These are phyloP conservation scores for Ditula angustiorana DNA, from an alignment of 2,888 invertebrate genomes.

Conservation along the genomic window DNA sequence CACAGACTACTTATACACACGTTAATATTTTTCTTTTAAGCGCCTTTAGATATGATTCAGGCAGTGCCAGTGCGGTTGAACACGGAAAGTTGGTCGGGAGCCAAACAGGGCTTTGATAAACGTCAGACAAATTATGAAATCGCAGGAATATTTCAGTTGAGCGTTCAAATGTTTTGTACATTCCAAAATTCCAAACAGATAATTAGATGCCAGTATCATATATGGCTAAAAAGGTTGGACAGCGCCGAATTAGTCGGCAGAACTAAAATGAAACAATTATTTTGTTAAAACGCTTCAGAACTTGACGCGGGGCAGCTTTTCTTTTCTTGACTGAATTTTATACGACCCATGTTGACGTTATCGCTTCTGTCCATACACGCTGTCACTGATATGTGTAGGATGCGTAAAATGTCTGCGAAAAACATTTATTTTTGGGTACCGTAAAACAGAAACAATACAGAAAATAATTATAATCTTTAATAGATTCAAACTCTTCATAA, in stretches of 20 bases:
- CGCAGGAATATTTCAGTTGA: slow-evolving; percentile 1
- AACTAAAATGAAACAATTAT: not conserved
- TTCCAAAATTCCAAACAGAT: not conserved
- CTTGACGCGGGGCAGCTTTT: not conserved
- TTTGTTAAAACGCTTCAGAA: not conserved
- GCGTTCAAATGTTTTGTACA: not conserved
- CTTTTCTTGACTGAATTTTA: not conserved
- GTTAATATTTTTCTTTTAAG: slow-evolving; percentile 1
- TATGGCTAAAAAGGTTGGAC: not conserved
- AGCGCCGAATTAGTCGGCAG: not conserved
- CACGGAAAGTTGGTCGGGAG: slow-evolving; percentile 17
- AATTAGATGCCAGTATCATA: not conserved
- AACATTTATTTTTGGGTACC: not conserved
- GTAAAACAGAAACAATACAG: not conserved
- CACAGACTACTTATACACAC: not conserved
- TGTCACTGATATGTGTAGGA: not conserved
- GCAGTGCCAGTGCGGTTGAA: not conserved
- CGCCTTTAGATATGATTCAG: slow-evolving; percentile 23
- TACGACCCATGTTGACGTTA: not conserved
- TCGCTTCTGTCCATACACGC: not conserved
- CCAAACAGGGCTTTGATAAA: not conserved
- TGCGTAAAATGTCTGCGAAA: not conserved
- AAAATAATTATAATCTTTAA: too few relatives aligned
- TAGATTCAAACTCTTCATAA: too few relatives aligned
- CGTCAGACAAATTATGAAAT: slow-evolving; percentile 8